Percentiles rank a stretch among this genome's conserved stretches.
phyloP scores from a whole-genome alignment of 1,140 invertebrate genomes.

The Drosophila nigromelanica region DNA sequence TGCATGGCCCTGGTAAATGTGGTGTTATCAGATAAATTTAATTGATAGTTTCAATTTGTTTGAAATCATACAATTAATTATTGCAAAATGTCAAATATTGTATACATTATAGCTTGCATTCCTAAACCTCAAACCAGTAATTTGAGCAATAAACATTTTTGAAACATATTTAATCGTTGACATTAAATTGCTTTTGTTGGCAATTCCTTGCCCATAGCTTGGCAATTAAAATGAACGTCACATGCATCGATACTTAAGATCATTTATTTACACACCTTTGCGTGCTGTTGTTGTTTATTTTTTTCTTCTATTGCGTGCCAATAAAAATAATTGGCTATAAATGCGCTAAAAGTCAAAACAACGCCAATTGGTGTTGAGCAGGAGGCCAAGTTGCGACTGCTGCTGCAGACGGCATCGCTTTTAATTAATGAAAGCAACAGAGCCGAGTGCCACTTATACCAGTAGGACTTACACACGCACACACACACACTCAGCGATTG shows the following conservation, averaged over 20 bases:
- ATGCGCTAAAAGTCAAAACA: conserved; percentile 72
- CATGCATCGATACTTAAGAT: conserved; percentile 50
- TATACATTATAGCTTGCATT: too few relatives aligned
- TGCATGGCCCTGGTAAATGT: background rate
- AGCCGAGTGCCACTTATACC: conserved; percentile 24
- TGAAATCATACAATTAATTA: background rate
- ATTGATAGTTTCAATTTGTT: conserved; percentile 3
- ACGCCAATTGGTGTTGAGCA: conserved; percentile 51
- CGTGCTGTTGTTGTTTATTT: background rate
- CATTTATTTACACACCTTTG: conserved; percentile 74
- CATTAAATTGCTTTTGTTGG: conserved; percentile 10
- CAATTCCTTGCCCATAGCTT: background rate
- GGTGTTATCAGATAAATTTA: conserved; percentile 5
- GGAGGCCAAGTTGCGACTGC: conserved; percentile 6
- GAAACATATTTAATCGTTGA: background rate
- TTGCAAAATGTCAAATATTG: background rate
- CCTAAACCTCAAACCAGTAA: too few relatives aligned
- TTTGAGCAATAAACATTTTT: background rate
- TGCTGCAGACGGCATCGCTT: conserved; percentile 54
- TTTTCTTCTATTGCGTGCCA: conserved; percentile 29
- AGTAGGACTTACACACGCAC: conserved; percentile 14
- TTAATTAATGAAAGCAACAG: conserved; percentile 68
- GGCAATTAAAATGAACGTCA: conserved; percentile 36
- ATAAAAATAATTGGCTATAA: conserved; percentile 81
- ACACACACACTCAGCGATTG: conserved; percentile 9